Evolutionary conservation across 2,797 vertebrate species (phyloP).

Genomic region (Pseudocheirus occidentalis): DNA sequence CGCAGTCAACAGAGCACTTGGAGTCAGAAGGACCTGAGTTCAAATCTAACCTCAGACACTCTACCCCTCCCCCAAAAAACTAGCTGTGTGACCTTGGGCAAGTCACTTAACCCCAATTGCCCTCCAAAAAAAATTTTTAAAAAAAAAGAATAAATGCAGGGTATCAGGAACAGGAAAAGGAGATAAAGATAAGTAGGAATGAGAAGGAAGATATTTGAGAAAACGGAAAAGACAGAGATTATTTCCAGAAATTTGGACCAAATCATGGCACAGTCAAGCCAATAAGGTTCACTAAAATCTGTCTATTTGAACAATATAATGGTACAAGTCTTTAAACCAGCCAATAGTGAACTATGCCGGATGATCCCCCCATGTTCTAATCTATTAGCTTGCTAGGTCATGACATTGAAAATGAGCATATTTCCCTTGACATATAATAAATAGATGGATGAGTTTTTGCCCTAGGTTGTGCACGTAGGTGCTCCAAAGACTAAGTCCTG

Average conservation of each 20-base stretch:
- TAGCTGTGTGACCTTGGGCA: too few species aligned
- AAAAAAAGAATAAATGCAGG: background rate
- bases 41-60: too few species aligned
- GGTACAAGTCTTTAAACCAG: slow-evolving; percentile 53
- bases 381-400: slow-evolving; percentile 15
- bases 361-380: background rate
- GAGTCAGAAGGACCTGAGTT: too few species aligned
- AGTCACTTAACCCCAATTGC: too few species aligned
- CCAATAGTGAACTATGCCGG: slow-evolving; percentile 17
- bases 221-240: background rate
- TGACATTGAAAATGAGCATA: slow-evolving; percentile 1
- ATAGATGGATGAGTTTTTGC: background rate
- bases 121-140: too few species aligned
- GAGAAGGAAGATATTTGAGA: slow-evolving; percentile 20
- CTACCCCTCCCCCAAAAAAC: too few species aligned
- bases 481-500: background rate
- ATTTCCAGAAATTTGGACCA: slow-evolving; percentile 31
- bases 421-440: slow-evolving; percentile 22
- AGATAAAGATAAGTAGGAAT: slow-evolving; percentile 8
- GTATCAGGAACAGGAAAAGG: background rate
- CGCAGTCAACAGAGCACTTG: too few species aligned
- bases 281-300: slow-evolving; percentile 42
- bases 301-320: slow-evolving; percentile 33
- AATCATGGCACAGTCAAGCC: background rate
- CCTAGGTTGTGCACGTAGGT: background rate